These are phyloP conservation scores for Ascaphus truei DNA, from an alignment of 2,113 vertebrate species.

Conservation along the genomic window DNA sequence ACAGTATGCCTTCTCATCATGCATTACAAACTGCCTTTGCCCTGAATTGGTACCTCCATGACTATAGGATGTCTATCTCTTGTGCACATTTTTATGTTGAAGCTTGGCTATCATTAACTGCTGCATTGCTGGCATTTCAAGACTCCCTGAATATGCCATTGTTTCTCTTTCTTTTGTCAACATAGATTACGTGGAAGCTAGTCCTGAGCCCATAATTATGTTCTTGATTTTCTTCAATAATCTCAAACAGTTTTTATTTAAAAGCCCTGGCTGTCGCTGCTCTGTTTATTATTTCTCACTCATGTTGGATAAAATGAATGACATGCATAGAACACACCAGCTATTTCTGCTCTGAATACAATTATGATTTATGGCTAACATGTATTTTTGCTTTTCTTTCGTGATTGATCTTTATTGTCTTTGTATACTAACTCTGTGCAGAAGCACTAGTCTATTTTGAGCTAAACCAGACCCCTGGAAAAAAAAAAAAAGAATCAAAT, in stretches of 20 bases:
- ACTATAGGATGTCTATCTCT: too few species aligned
- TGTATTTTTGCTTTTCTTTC: conserved; percentile 75
- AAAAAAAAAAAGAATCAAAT: conserved; percentile 95
- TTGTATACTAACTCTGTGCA: conserved; percentile 88
- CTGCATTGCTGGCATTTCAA: too few species aligned
- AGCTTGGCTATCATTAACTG: too few species aligned
- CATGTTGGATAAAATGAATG: conserved; percentile 71
- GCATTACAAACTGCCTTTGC: too few species aligned
- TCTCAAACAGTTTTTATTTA: conserved; percentile 50
- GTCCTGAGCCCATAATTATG: conserved; percentile 47
- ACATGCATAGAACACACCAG: conserved; percentile 74
- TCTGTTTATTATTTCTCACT: conserved; percentile 80
- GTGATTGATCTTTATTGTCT: conserved; percentile 90
- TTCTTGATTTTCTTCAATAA: conserved; percentile 50
- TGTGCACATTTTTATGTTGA: too few species aligned
- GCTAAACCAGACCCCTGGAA: conserved; percentile 94
- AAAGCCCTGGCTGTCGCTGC: conserved; percentile 51
- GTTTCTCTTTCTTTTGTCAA: conserved; percentile 33
- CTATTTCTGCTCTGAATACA: conserved; percentile 74
- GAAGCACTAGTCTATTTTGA: conserved; percentile 94
- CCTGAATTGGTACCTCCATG: too few species aligned
- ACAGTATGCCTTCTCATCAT: too few species aligned
- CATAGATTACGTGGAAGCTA: conserved; percentile 44
- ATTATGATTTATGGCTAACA: conserved; percentile 89
- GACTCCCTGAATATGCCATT: not conserved